phyloP scores from a whole-genome alignment of 2,113 vertebrate species.

The Poeciliopsis prolifica region DNA sequence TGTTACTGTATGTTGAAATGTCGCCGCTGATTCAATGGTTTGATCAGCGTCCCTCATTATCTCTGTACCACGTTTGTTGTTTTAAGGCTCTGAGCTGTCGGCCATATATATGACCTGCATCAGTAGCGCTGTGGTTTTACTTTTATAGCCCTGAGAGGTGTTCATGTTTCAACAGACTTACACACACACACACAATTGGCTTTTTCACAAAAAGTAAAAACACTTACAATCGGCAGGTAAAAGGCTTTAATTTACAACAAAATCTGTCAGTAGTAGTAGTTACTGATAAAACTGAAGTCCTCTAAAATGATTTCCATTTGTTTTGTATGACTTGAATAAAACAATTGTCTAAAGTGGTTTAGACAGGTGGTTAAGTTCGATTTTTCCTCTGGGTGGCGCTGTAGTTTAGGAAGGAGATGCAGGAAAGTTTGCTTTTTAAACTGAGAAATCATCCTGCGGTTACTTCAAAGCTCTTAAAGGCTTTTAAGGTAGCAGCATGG shows the following conservation, averaged over 20 bases:
- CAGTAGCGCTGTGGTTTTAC: neutral
- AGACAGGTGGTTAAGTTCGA: neutral
- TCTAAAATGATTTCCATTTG: too few relatives aligned
- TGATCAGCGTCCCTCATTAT: neutral
- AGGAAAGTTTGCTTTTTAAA: conserved; percentile 24
- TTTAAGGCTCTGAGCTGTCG: neutral
- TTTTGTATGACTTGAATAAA: neutral
- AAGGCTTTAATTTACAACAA: too few relatives aligned
- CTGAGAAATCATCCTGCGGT: conserved; percentile 4
- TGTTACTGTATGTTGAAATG: conserved; percentile 3
- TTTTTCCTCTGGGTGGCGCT: neutral
- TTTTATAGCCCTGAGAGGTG: neutral
- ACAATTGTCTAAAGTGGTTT: neutral
- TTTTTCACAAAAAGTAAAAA: neutral
- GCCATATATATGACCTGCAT: too few relatives aligned
- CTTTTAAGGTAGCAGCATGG: conserved; percentile 38
- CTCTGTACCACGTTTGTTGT: neutral
- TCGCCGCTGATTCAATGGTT: neutral
- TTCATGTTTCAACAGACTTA: neutral
- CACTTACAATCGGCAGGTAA: too few relatives aligned
- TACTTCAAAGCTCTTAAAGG: conserved; percentile 35
- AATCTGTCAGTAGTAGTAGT: neutral
- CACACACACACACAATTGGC: neutral
- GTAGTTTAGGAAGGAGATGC: conserved; percentile 18
- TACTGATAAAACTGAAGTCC: neutral